Conservation (phyloP, 2,113 vertebrate species). For the Oenanthe melanoleuca region DNA sequence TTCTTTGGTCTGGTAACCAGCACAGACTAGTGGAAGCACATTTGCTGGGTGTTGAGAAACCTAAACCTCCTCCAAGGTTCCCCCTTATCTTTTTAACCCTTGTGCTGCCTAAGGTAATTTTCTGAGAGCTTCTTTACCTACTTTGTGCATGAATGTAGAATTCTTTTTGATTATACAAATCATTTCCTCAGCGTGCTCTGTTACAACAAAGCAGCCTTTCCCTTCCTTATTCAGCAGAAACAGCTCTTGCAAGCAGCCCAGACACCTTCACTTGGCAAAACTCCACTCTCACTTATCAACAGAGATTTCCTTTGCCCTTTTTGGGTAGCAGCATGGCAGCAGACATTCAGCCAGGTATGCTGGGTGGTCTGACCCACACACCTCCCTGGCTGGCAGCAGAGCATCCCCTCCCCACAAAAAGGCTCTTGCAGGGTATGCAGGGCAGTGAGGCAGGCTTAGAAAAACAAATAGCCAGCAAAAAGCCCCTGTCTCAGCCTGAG, state of each 20-base stretch:
- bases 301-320: neutral
- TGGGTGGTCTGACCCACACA: rapidly evolving
- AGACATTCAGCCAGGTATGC: neutral
- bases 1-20: neutral
- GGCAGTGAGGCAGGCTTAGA: neutral
- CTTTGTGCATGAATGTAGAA: neutral
- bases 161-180: neutral
- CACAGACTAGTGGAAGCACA: neutral
- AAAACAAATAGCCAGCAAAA: neutral
- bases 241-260: neutral
- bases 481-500: neutral
- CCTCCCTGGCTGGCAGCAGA: rapidly evolving
- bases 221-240: neutral
- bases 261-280: neutral
- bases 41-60: neutral
- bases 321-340: neutral
- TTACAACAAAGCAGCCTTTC: rapidly evolving
- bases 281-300: neutral
- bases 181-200: neutral
- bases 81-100: neutral
- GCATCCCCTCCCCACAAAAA: neutral
- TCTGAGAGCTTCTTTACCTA: neutral
- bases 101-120: neutral
- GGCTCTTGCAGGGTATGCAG: rapidly evolving
- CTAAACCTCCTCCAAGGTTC: neutral